Conservation (phyloP, 2,113 vertebrate species). For the Chrysemys picta region DNA sequence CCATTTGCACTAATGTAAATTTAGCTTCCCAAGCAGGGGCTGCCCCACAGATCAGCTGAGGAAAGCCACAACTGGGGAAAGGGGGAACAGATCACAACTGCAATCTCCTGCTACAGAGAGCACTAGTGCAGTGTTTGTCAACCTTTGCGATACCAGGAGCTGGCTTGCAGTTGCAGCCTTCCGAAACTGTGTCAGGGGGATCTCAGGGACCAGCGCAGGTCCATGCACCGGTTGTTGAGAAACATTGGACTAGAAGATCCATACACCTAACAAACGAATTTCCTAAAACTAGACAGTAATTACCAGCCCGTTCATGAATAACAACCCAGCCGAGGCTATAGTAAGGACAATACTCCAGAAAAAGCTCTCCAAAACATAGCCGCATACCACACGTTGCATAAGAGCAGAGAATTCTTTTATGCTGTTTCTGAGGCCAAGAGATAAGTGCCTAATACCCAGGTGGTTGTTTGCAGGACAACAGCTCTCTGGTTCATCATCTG, state of each 20-base stretch:
- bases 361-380: constrained; percentile 42
- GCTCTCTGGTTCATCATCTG: neutral
- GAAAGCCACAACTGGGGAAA: neutral
- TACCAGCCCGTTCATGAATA: neutral
- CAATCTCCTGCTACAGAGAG: neutral
- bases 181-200: neutral
- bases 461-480: neutral
- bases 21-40: neutral
- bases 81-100: neutral
- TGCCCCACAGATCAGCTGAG: neutral
- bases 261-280: neutral
- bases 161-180: neutral
- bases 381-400: constrained; percentile 59
- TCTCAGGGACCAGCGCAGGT: neutral
- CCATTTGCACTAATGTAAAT: neutral
- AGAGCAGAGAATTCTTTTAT: constrained; percentile 43
- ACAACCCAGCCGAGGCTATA: neutral
- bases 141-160: neutral
- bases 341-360: neutral
- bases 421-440: constrained; percentile 49
- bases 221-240: too few relatives aligned
- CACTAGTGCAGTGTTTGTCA: neutral
- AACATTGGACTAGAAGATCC: neutral
- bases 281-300: neutral
- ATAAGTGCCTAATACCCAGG: constrained; percentile 20